Conservation (phyloP, 2,888 invertebrate genomes). For the Dendrolimus houi region DNA sequence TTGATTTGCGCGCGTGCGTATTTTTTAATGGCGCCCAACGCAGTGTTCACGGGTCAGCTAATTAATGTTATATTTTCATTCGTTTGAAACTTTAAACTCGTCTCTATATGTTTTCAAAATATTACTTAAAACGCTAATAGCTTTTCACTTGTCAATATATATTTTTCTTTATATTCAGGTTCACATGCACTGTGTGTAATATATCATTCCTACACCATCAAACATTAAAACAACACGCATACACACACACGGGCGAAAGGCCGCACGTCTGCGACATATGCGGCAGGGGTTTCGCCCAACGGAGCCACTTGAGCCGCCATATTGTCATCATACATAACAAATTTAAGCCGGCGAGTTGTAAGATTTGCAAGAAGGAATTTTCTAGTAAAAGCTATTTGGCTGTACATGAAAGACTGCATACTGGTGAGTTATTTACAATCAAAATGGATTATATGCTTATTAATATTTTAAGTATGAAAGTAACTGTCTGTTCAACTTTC, state of each 20-base stretch:
- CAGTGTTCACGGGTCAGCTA: too few species aligned
- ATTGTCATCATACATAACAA: slow-evolving; percentile 58
- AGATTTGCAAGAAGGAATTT: slow-evolving; percentile 53
- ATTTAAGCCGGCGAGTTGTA: slow-evolving; percentile 46
- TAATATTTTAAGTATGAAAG: too few species aligned
- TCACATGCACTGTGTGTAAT: slow-evolving; percentile 40
- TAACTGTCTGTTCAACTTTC: too few species aligned
- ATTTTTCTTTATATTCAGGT: slow-evolving; percentile 9
- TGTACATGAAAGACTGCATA: slow-evolving; percentile 57
- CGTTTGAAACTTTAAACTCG: too few species aligned
- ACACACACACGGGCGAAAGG: slow-evolving; percentile 55
- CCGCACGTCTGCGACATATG: slow-evolving; percentile 61
- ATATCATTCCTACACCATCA: slow-evolving; percentile 57
- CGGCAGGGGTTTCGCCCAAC: slow-evolving; percentile 49
- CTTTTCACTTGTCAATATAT: too few species aligned
- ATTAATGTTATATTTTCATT: too few species aligned
- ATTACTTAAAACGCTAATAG: too few species aligned
- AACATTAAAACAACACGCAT: slow-evolving; percentile 56
- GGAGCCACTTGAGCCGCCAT: slow-evolving; percentile 58
- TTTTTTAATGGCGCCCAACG: too few species aligned
- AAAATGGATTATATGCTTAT: too few species aligned
- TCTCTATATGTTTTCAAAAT: too few species aligned
- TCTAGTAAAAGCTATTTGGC: slow-evolving; percentile 59
- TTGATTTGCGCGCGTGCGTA: too few species aligned
- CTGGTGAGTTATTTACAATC: slow-evolving; percentile 21